Evolutionary conservation across 2,797 vertebrate genomes (phyloP).

Genomic region (Sciaenops ocellatus): DNA sequence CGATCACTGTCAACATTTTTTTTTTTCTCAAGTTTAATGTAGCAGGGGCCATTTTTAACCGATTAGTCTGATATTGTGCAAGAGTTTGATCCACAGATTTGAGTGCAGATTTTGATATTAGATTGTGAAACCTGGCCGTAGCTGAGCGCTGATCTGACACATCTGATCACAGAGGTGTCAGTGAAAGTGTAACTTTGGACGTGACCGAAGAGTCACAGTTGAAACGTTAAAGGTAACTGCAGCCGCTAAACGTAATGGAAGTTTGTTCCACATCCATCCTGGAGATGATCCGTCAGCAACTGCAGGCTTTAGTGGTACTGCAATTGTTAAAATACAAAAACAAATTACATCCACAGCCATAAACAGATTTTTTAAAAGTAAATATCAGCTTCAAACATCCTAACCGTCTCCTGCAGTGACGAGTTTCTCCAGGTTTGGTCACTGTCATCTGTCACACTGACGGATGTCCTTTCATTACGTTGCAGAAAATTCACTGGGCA

Average conservation of each 20-base stretch:
- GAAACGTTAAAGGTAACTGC: slow-evolving; percentile 5
- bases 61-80: too few relatives aligned
- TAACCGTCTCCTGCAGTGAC: slow-evolving; percentile 6
- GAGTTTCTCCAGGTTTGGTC: slow-evolving; percentile 35
- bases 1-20: background rate
- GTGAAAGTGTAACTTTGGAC: slow-evolving; percentile 5
- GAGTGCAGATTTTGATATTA: background rate
- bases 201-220: background rate
- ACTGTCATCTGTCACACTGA: slow-evolving; percentile 20
- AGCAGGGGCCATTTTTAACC: background rate
- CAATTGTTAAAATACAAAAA: background rate
- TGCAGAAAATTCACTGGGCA: background rate
- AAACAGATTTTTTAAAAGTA: background rate
- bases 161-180: slow-evolving; percentile 1
- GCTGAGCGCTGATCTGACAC: background rate
- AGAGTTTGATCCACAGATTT: too few relatives aligned
- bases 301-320: slow-evolving; percentile 11
- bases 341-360: accelerated
- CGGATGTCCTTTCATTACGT: slow-evolving; percentile 42
- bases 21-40: background rate
- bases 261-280: slow-evolving; percentile 28
- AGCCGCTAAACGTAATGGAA: slow-evolving; percentile 51
- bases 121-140: background rate
- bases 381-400: background rate
- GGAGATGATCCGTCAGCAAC: slow-evolving; percentile 41